phyloP scores from a whole-genome alignment of 1,140 invertebrate genomes.

The Drosophila sechellia region DNA sequence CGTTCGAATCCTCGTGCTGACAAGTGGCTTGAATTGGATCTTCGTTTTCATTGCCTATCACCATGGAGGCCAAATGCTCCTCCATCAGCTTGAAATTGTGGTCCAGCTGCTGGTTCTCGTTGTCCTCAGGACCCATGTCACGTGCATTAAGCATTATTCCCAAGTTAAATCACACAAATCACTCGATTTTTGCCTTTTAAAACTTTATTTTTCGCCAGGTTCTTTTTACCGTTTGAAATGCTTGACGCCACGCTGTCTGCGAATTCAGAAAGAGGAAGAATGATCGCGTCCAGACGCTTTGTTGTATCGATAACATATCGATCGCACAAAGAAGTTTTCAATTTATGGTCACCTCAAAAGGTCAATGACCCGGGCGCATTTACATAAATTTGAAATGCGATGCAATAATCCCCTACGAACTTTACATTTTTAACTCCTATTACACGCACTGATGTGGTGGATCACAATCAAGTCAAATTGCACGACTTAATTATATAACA shows the following conservation, averaged over 20 bases:
- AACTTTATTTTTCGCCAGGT: neutral
- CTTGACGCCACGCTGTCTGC: slow-evolving; percentile 40
- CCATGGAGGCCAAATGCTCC: slow-evolving; percentile 27
- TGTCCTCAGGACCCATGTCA: neutral
- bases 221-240: slow-evolving; percentile 10
- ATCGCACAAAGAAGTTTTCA: too few relatives aligned
- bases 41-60: slow-evolving; percentile 27
- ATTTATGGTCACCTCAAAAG: too few relatives aligned
- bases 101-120: slow-evolving; percentile 33
- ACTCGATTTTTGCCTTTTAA: neutral
- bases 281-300: neutral
- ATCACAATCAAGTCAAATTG: too few relatives aligned
- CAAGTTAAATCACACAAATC: neutral
- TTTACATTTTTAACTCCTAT: too few relatives aligned
- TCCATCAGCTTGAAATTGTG: slow-evolving; percentile 39
- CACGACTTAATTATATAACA: too few relatives aligned
- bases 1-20: neutral
- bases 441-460: too few relatives aligned
- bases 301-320: neutral
- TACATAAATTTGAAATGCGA: too few relatives aligned
- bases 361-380: too few relatives aligned
- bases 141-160: slow-evolving; percentile 1
- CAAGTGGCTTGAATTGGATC: neutral
- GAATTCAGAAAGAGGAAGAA: neutral
- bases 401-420: too few relatives aligned